Evolutionary conservation across 2,888 invertebrate genomes (phyloP), one percentile per base, ranked within the genome.

Genomic region (Epinotia demarniana): DNA sequence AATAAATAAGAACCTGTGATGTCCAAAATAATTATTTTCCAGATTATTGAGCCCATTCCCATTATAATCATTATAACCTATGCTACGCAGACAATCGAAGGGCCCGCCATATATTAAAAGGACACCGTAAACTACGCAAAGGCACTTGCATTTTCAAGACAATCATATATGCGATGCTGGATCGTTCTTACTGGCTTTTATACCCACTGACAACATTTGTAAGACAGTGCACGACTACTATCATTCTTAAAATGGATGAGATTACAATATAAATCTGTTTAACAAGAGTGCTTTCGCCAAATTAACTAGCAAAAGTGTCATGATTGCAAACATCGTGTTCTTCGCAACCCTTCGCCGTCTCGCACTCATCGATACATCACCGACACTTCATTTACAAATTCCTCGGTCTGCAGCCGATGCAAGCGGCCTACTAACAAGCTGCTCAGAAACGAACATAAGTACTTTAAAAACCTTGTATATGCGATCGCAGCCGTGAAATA

Each of bases 281-380:
- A 61, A 61, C 33, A 9, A 33, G 16, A 16, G 33, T n/a, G 19
- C 46, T 63, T 63, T 63, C 46, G 18, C n/a, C 46, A 63, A 63
- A 46, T 16, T 13, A 39, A 60, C 60, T 66, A n/a, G 53, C 33
- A 49, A 73, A 19, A 75, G 39, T 60, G 73, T 72, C 77, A 79
- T 79, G 81, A 82, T 78, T 76, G 77, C 77, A 76, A 80, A 80
- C 80, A 78, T 81, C 83, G 84, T 83, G 82, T 89, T 88, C 83
- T 85, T 85, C 85, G 84, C 86, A 81, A 84, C 84, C 83, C 85
- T 85, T 85, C 80, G 79, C 77, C 80, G 81, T 82, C 78, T 78
- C 27, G 61, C 53, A n/a, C 53, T 53, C 53, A 53, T 49, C 23
- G 62, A 76, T 76, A 76, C 77, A 76, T 75, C 79, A 66, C 72